phyloP scores from a whole-genome alignment of 2,113 vertebrate species.

The Cyprinodon brontotheroides region DNA sequence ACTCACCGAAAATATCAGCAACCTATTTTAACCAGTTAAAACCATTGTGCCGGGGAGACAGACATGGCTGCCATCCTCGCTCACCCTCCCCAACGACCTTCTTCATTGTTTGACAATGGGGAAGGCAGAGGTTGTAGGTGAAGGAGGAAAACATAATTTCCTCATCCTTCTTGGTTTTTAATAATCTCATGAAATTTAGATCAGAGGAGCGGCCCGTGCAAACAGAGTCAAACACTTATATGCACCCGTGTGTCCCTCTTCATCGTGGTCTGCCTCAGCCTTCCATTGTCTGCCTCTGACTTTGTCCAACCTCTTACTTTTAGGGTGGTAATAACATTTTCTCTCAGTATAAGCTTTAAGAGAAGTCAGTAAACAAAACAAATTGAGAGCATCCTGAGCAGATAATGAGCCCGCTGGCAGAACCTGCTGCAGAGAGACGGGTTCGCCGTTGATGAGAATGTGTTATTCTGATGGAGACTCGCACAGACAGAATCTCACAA shows the following conservation, averaged over 20 bases:
- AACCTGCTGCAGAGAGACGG: conserved; percentile 13
- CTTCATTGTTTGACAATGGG: conserved; percentile 61
- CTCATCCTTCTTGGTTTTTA: conserved; percentile 56
- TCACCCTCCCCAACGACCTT: conserved; percentile 38
- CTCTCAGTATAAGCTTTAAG: conserved; percentile 10
- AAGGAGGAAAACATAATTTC: conserved; percentile 50
- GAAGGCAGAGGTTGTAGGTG: conserved; percentile 46
- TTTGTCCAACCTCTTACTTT: conserved; percentile 24
- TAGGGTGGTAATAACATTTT: conserved; percentile 24
- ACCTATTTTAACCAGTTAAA: conserved; percentile 57
- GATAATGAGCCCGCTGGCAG: conserved; percentile 18
- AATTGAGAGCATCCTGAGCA: conserved; percentile 11
- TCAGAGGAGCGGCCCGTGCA: conserved; percentile 61
- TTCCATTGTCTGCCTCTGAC: conserved; percentile 43
- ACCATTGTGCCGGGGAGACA: conserved; percentile 59
- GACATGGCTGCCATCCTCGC: conserved; percentile 64
- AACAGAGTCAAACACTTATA: conserved; percentile 47
- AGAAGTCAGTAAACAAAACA: conserved; percentile 18
- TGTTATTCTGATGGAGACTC: conserved; percentile 24
- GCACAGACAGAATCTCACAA: conserved; percentile 10
- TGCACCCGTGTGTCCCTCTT: conserved; percentile 47
- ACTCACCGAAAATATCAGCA: conserved; percentile 46
- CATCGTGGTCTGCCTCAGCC: conserved; percentile 22
- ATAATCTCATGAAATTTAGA: conserved; percentile 76
- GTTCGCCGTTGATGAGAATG: conserved; percentile 6